phyloP scores from a whole-genome alignment of 2,113 vertebrate species.

The Channa argus region DNA sequence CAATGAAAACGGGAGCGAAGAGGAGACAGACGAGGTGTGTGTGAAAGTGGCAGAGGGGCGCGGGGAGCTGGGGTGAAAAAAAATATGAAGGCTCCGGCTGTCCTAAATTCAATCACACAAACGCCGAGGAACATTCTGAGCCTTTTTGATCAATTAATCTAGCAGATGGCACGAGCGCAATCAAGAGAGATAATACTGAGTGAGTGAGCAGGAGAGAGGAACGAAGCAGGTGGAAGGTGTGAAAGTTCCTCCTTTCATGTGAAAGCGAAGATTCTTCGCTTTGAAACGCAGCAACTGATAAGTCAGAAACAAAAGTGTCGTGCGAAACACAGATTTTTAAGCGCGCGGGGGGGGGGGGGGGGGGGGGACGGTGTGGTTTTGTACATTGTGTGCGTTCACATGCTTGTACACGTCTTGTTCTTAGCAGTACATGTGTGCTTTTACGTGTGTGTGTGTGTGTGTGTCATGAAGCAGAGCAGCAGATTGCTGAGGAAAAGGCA shows the following conservation, averaged over 20 bases:
- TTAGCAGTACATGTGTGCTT: neutral
- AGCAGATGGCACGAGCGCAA: constrained; percentile 70
- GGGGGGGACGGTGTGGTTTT: constrained; percentile 4
- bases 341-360: neutral
- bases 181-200: constrained; percentile 52
- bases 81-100: constrained; percentile 54
- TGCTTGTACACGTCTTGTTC: neutral
- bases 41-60: constrained; percentile 31
- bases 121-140: constrained; percentile 68
- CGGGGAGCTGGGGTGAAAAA: constrained; percentile 30
- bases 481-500: constrained; percentile 37
- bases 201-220: constrained; percentile 47
- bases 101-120: constrained; percentile 73
- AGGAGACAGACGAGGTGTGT: constrained; percentile 43
- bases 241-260: constrained; percentile 66
- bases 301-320: constrained; percentile 34
- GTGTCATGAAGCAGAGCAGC: constrained; percentile 29
- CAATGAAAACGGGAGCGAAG: constrained; percentile 36
- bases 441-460: constrained; percentile 2
- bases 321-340: constrained; percentile 13
- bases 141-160: constrained; percentile 81
- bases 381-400: neutral
- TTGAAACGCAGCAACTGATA: constrained; percentile 56
- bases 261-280: constrained; percentile 52
- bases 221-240: constrained; percentile 71